Base-by-base conservation (phyloP, 1,140 invertebrate genomes). In the Trichomalopsis sarcophagae region DNA sequence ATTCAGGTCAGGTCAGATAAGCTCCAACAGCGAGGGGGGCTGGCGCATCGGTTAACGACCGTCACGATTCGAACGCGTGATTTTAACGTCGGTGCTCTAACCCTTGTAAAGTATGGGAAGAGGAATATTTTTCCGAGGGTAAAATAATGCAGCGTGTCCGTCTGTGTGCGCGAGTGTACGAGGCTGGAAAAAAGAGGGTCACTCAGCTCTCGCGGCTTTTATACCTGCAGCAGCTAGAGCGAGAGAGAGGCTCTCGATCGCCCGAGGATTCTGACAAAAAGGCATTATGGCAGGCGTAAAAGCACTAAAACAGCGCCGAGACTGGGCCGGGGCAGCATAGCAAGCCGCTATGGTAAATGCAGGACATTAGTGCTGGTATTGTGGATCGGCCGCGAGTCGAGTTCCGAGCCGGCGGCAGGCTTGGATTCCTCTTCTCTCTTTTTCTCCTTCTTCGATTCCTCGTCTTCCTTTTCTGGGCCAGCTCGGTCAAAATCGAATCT, bases 251-350 rank as follows among this genome's bases (percentile, higher is more conserved):
- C 2, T 6, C 74, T 23, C 73, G 44, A n/a, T 71, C 30, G 40
- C 40, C 44, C n/a, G 11, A 76, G 87, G 83, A 81, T 84, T 86
- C 86, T 86, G 84, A 89, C 87, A 87, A 88, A 90, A 88, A 90
- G 89, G 88, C 88, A 91, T 92, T 91, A 92, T 92, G 88, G 89
- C 90, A 86, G 89, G 88, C 87, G 90, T 91, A 92, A 92, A 80
- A 91, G 89, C 91, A 91, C 86, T 91, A 92, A 91, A 92, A 91
- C 90, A 90, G 82, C 76, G 75, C 82, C 82, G n/a, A 74, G n/a
- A 30, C n/a, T 27, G 27, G 68, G 30, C 76, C 66, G 50, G 44
- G 4, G 68, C 81, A 87, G 88, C 87, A 84, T 4, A 36, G 87
- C 80, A 81, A 86, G 81, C 88, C 87, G 87, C 87, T 62, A 62